Conservation (phyloP, 2,797 vertebrate genomes). For the Sternarchorhynchus goeldii region DNA sequence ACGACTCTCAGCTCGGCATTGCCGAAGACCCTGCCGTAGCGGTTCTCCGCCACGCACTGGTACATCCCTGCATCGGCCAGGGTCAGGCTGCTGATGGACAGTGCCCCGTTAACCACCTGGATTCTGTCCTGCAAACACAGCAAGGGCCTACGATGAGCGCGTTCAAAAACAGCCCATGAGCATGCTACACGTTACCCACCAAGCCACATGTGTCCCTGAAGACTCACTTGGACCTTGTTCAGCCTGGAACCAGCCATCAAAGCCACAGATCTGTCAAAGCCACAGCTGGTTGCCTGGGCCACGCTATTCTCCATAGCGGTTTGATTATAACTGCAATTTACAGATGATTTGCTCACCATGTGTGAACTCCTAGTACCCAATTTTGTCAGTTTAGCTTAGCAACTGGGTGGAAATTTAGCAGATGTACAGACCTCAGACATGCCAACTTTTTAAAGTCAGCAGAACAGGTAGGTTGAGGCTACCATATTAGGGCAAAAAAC, state of each 20-base stretch:
- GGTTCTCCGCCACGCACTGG: constrained; percentile 93
- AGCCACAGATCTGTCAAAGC: neutral
- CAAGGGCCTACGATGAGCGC: neutral
- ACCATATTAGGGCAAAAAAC: too few relatives aligned
- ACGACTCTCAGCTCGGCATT: constrained; percentile 88
- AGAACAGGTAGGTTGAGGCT: too few relatives aligned
- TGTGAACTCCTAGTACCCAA: neutral
- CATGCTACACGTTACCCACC: neutral
- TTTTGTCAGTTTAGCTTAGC: neutral
- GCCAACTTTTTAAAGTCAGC: neutral
- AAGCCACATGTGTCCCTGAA: neutral
- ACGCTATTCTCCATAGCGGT: neutral
- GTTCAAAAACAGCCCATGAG: too few relatives aligned
- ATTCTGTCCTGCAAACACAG: constrained; percentile 81
- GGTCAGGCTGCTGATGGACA: constrained; percentile 84
- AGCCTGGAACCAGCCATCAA: neutral
- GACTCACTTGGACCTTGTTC: neutral
- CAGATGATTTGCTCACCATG: neutral
- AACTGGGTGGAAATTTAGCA: neutral
- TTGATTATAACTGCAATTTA: neutral
- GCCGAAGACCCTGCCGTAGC: constrained; percentile 84
- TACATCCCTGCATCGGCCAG: constrained; percentile 92
- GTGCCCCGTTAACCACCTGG: constrained; percentile 84
- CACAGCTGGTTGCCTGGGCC: neutral
- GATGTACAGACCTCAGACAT: neutral